Conservation (phyloP, 2,888 invertebrate genomes). For the Eueremaeus valkanovi region DNA sequence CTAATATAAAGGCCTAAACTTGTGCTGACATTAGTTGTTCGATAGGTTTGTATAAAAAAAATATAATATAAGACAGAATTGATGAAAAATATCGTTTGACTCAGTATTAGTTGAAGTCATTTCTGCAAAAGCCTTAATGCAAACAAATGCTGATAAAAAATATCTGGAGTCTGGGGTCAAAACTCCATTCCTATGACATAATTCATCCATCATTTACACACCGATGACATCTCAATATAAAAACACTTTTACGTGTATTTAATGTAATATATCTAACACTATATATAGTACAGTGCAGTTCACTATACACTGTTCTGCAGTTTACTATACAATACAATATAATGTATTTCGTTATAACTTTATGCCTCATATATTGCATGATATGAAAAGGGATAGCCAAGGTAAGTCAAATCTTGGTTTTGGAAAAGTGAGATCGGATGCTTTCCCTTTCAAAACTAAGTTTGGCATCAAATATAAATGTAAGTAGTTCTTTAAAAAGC, state of each 20-base stretch:
- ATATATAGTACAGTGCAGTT: too few species aligned
- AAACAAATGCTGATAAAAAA: slow-evolving; percentile 5
- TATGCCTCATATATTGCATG: too few species aligned
- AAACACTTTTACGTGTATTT: slow-evolving; percentile 31
- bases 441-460: too few species aligned
- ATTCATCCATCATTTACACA: slow-evolving; percentile 34
- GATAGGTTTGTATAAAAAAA: not conserved
- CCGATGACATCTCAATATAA: slow-evolving; percentile 33
- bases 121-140: not conserved
- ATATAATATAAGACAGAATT: not conserved
- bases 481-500: too few species aligned
- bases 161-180: slow-evolving; percentile 23
- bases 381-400: too few species aligned
- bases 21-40: not conserved
- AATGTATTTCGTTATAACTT: too few species aligned
- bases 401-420: too few species aligned
- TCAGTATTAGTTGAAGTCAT: not conserved
- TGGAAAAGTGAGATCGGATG: too few species aligned
- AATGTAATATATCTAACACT: slow-evolving; percentile 3
- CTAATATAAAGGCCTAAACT: too few species aligned
- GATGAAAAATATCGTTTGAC: slow-evolving; percentile 24
- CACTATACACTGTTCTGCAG: too few species aligned
- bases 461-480: not conserved
- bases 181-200: slow-evolving; percentile 3
- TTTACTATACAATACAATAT: too few species aligned